Conservation (phyloP, 2,113 vertebrate species). For the Brienomyrus longianalis region DNA sequence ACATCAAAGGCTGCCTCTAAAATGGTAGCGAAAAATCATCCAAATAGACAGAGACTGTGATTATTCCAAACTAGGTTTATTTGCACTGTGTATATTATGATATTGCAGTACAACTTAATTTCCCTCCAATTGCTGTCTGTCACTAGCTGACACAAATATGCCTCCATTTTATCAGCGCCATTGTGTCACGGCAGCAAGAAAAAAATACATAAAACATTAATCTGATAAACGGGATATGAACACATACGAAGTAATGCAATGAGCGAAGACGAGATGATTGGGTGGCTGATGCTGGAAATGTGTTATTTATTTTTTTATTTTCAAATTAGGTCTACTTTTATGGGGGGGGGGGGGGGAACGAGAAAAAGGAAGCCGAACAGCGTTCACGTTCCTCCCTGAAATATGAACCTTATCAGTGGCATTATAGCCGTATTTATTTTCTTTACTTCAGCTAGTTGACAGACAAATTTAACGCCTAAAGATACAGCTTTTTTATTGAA, state of each 20-base stretch:
- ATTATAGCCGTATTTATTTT: slow-evolving; percentile 54
- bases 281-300: slow-evolving; percentile 56
- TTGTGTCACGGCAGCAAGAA: slow-evolving; percentile 59
- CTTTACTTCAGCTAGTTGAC: slow-evolving; percentile 52
- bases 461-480: slow-evolving; percentile 56
- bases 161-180: slow-evolving; percentile 78
- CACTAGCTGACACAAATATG: slow-evolving; percentile 88
- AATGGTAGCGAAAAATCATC: slow-evolving; percentile 81
- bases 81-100: slow-evolving; percentile 78
- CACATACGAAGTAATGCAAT: slow-evolving; percentile 57
- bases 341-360: slow-evolving; percentile 42
- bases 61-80: slow-evolving; percentile 91
- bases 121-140: slow-evolving; percentile 89
- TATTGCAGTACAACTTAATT: slow-evolving; percentile 89
- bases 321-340: slow-evolving; percentile 32
- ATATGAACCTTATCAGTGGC: slow-evolving; percentile 44
- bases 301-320: slow-evolving; percentile 44
- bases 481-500: slow-evolving; percentile 47
- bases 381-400: slow-evolving; percentile 33
- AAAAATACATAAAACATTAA: slow-evolving; percentile 69
- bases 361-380: slow-evolving; percentile 7
- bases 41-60: slow-evolving; percentile 90
- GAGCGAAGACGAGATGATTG: slow-evolving; percentile 59
- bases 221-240: slow-evolving; percentile 86
- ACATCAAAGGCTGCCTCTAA: slow-evolving; percentile 90